A percentile compares a stretch with the other conserved stretches of the same genome.
phyloP scores from a whole-genome alignment of 2,113 vertebrate genomes.

The Neotoma lepida region DNA sequence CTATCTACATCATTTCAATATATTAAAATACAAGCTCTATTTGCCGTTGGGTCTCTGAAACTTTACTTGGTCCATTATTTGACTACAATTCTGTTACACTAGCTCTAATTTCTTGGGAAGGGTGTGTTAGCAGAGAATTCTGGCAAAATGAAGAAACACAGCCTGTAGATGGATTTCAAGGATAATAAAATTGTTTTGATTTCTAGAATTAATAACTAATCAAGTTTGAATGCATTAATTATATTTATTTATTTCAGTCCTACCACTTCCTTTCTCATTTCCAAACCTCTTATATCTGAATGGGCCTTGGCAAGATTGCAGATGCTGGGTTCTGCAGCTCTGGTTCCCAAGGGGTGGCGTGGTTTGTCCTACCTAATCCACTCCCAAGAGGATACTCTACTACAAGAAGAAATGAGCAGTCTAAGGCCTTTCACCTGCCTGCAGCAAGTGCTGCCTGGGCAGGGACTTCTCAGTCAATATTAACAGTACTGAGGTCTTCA shows the following conservation, averaged over 20 bases:
- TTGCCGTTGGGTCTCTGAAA: conserved; percentile 31
- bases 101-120: conserved; percentile 62
- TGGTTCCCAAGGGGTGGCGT: background rate
- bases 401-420: background rate
- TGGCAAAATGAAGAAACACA: conserved; percentile 52
- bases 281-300: conserved; percentile 20
- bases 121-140: background rate
- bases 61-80: conserved; percentile 9
- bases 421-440: background rate
- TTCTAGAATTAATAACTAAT: conserved; percentile 71
- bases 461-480: conserved; percentile 43
- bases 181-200: conserved; percentile 60
- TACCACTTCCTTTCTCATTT: conserved; percentile 27
- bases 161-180: conserved; percentile 60
- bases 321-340: background rate
- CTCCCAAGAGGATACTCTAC: background rate
- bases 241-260: conserved; percentile 62
- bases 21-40: background rate
- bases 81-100: conserved; percentile 39
- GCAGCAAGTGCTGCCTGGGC: background rate
- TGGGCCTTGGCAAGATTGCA: background rate
- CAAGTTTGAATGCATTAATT: conserved; percentile 66
- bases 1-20: background rate
- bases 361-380: background rate
- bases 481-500: conserved; percentile 41